These are phyloP conservation scores for Pseudomugil gertrudae DNA, from an alignment of 2,797 vertebrate species.

Conservation along the genomic window DNA sequence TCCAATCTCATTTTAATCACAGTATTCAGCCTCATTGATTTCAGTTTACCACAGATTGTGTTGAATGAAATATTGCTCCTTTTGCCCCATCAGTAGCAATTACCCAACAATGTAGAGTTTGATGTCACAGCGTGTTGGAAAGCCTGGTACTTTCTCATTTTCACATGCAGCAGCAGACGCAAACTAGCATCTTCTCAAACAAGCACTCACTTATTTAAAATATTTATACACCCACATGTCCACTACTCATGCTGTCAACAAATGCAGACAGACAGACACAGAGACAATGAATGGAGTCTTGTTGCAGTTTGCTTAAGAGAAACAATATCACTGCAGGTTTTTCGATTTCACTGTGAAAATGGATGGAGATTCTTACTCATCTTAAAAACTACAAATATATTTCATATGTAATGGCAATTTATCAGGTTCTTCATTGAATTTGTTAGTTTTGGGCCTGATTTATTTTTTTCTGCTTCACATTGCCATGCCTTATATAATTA, in stretches of 20 bases:
- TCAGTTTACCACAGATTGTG: slow-evolving; percentile 75
- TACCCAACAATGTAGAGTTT: slow-evolving; percentile 60
- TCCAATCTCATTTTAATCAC: slow-evolving; percentile 75
- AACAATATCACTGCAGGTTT: no score
- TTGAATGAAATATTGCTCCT: slow-evolving; percentile 70
- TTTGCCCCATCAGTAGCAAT: slow-evolving; percentile 68
- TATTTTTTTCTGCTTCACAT: slow-evolving; percentile 19
- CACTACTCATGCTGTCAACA: slow-evolving; percentile 14
- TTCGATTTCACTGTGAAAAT: background rate
- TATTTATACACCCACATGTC: slow-evolving; percentile 34
- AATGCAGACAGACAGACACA: slow-evolving; percentile 30
- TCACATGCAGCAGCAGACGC: slow-evolving; percentile 23
- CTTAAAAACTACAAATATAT: background rate
- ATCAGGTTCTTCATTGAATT: background rate
- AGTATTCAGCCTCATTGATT: slow-evolving; percentile 77
- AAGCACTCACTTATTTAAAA: slow-evolving; percentile 33
- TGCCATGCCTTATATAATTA: slow-evolving; percentile 65
- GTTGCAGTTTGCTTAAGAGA: no score
- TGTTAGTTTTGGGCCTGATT: slow-evolving; percentile 4
- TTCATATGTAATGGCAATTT: background rate
- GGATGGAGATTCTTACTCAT: background rate
- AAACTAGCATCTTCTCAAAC: slow-evolving; percentile 13
- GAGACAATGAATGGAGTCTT: slow-evolving; percentile 22
- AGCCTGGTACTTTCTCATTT: slow-evolving; percentile 15
- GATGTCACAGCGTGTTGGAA: slow-evolving; percentile 52